Base-by-base conservation (phyloP, 2,113 vertebrate genomes). In the Percina caprodes region DNA sequence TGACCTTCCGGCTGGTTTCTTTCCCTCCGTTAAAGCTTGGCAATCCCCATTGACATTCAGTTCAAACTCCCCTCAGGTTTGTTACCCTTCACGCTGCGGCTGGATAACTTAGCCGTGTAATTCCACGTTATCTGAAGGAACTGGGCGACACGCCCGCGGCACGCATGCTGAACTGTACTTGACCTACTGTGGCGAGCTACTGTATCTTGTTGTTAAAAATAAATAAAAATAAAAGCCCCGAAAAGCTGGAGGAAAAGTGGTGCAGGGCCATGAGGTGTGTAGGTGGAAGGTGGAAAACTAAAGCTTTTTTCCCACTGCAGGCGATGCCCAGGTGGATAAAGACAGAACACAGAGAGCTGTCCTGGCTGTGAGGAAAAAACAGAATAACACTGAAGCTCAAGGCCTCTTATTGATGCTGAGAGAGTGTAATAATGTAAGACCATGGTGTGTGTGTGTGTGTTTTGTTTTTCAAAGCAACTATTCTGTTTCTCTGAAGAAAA, bases 61-160 rank as follows among this genome's bases (percentile, higher is more conserved):
- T 83, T 54, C 69, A 81, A 88, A 77, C 87, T 75, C 77, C 74
- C 83, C 75, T 55, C 76, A 69, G 86, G 77, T 82, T 59, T 69
- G 23, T n/a, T 63, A 58, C 45, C 82, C 87, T 81, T 83, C 84
- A 80, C 48, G 80, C 61, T 3, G 69, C 16, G 30, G 68, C 77
- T 30, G n/a, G 65, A 82, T 65, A 60, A 86, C 73, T 85, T 73
- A 55, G 55, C 71, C 66, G 21, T 82, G 80, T 88, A 89, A 88
- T 92, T 87, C 85, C 56, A 58, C 24, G 45, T 85, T 89, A 90
- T 90, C 87, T 69, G 23, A 11, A 75, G 71, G 49, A 80, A 73
- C 35, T 52, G 56, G 15, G 55, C 23, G 19, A n/a, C 65, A 54
- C 48, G 52, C 39, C 23, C 7, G 1, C 14, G n/a, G 72, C 56